Base-by-base conservation (phyloP, 2,888 invertebrate species). In the Clanis bilineata region DNA sequence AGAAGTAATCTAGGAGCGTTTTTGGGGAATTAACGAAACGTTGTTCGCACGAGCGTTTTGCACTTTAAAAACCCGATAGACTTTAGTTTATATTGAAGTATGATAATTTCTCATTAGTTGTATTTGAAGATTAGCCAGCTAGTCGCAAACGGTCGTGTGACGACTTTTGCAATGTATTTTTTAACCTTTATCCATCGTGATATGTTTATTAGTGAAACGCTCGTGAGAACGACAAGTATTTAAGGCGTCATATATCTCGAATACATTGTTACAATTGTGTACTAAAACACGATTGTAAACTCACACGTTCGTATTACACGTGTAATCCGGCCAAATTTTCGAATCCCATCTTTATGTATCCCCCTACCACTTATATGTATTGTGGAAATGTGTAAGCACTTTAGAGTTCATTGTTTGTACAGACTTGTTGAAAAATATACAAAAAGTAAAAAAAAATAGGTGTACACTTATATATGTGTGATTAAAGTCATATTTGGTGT, bases 341-440 rank as follows among this genome's bases (percentile, higher is more conserved):
- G 68, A 68, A 76, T 65, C 72, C 71, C 58, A 62, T 72, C 65
- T 73, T 74, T 72, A 65, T 69, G 59, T 64, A 60, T 62, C 65
- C 66, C 51, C 28, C 15, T 51, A 28, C 71, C 65, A 69, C 73
- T 60, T 66, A 66, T 57, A 62, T 60, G 51, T 69, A 67, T 63
- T 65, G 67, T 69, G 64, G 66, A 64, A 72, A 69, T 66, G 65
- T 66, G 68, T 80, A 76, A 76, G 72, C 75, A 75, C 59, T 51
- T 64, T 73, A 73, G 62, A 74, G 70, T 75, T 79, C 64, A 77
- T 82, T 85, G 84, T 86, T 85, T 88, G 84, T 87, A 86, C 83
- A 86, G 80, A 75, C 66, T 68, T 58, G 57, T 47, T 43, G 51
- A 79, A 82, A 76, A 76, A 68, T 73, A 72, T 66, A 69, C 63